Evolutionary conservation across 2,888 invertebrate species (phyloP).

Genomic region (Scrobipalpa costella): DNA sequence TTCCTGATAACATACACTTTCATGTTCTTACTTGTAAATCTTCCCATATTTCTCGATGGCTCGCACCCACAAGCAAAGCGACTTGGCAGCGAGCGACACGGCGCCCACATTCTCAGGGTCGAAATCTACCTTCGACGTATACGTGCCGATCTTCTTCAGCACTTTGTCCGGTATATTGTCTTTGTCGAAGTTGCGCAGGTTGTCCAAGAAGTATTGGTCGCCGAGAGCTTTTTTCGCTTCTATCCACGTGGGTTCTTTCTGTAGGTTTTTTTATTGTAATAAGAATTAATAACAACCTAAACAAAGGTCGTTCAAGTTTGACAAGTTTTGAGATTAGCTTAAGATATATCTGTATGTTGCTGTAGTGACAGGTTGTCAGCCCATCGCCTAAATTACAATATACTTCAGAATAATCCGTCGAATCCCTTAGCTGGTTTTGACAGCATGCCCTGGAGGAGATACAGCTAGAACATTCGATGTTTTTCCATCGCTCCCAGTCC

Average conservation of each 20-base stretch:
- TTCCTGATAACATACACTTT: too few relatives aligned
- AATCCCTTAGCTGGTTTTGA: too few relatives aligned
- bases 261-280: background rate
- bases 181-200: slow-evolving; percentile 92
- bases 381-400: too few relatives aligned
- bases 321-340: too few relatives aligned
- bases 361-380: too few relatives aligned
- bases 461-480: too few relatives aligned
- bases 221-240: slow-evolving; percentile 93
- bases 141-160: slow-evolving; percentile 88
- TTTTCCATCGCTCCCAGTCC: too few relatives aligned
- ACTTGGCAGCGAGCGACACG: slow-evolving; percentile 92
- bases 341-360: too few relatives aligned
- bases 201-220: slow-evolving; percentile 88
- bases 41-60: slow-evolving; percentile 96
- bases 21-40: slow-evolving; percentile 89
- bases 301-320: too few relatives aligned
- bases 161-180: slow-evolving; percentile 92
- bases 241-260: slow-evolving; percentile 91
- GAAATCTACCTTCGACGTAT: slow-evolving; percentile 91
- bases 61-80: slow-evolving; percentile 93
- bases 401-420: too few relatives aligned
- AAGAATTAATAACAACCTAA: background rate
- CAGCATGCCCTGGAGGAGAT: too few relatives aligned
- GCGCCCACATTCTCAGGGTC: slow-evolving; percentile 93